Evolutionary conservation across 2,888 invertebrate species (phyloP), one percentile per base, ranked within the genome.

Genomic region (Tillus elongatus): DNA sequence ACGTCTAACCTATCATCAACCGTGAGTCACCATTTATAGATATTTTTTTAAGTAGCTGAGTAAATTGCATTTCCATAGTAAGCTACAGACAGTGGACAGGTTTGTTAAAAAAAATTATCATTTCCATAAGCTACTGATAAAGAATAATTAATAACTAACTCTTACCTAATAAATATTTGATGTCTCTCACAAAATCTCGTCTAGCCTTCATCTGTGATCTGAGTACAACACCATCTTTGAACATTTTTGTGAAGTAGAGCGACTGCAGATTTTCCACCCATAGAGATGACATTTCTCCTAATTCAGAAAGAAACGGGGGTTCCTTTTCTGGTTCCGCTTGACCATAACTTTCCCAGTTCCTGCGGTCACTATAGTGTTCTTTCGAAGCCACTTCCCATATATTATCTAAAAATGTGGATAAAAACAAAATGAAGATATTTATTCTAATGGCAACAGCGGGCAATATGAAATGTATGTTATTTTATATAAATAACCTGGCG

Each of bases 301-400:
- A 47, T 51, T 65, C 65, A 1, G 57, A 54, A 10, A 62, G 41
- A 51, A 65, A 65, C 11, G 58, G 59, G n/a, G 42, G 43, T 46
- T 65, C 63, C 37, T 58, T 63, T 16, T 53, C 53, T 3, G 60
- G 54, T 36, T 52, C 54, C 8, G 54, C 41, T 43, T 52, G 51
- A n/a, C 61, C 60, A 46, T 53, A 56, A 28, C 49, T 50, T 46
- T 64, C 64, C 64, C 64, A 65, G 15, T 52, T 63, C 39, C 52
- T 53, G 28, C 55, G 48, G 15, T 50, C 39, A 32, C 46, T 51
- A 16, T 48, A 52, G 28, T 49, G 43, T 15, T 50, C 41, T 37
- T 47, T 49, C 1, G 52, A 49, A 3, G 49, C 61, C 12, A 54
- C 38, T 30, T 61, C 61, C 63, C 63, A 64, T 30, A 64, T 54